phyloP scores from a whole-genome alignment of 1,140 invertebrate genomes.

The Scylla paramamosain region DNA sequence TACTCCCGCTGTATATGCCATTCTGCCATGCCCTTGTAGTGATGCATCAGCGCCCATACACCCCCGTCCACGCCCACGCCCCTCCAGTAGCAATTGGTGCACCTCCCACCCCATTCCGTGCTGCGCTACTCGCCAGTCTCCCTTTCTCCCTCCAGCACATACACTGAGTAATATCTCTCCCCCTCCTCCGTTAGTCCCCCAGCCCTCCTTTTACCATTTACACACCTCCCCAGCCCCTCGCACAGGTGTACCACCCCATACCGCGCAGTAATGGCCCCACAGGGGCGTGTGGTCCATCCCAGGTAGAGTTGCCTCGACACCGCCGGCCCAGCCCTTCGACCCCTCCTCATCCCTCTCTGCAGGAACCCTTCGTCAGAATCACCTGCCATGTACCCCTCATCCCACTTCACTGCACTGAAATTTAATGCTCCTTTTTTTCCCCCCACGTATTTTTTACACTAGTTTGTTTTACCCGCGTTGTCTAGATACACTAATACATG shows the following conservation, averaged over 20 bases:
- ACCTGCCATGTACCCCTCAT: neutral
- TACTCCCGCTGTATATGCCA: neutral
- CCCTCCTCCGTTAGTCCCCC: neutral
- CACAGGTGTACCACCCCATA: conserved; percentile 10
- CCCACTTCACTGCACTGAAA: neutral
- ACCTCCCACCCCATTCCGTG: neutral
- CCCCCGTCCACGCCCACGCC: neutral
- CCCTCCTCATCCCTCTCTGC: neutral
- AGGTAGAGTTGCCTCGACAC: neutral
- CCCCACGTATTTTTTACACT: neutral
- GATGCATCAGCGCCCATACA: conserved; percentile 10
- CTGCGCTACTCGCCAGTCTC: too few relatives aligned
- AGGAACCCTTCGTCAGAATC: conserved; percentile 16
- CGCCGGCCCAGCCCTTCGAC: neutral
- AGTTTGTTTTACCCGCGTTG: too few relatives aligned
- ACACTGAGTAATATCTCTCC: neutral
- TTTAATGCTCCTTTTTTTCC: neutral
- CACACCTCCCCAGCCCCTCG: neutral
- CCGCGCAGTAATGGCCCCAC: neutral
- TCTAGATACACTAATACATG: too few relatives aligned
- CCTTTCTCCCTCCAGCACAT: neutral
- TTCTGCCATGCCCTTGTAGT: neutral
- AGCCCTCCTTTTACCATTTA: neutral
- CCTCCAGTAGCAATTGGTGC: conserved; percentile 9
- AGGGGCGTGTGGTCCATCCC: neutral